Base-by-base conservation (phyloP, 2,113 vertebrate species). In the Suricata suricatta region DNA sequence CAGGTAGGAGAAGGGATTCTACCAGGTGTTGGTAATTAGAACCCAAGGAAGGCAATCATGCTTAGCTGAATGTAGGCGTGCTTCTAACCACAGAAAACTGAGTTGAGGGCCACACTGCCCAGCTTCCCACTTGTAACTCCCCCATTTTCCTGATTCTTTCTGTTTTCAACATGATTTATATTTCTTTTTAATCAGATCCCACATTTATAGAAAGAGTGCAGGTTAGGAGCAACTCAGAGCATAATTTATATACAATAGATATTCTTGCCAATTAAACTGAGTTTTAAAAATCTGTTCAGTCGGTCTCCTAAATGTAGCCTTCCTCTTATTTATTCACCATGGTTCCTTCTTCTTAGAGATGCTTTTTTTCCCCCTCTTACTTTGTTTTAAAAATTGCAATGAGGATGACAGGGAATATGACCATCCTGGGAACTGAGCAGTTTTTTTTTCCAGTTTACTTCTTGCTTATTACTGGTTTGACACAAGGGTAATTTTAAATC, bases 21-120 rank as follows among this genome's bases (percentile, higher is more conserved):
- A 76, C 25, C 84, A 95, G 63, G 69, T 94, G 84, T 17, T 64
- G 9, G 27, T 66, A 89, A 93, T 69, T 95, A 95, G 23, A 83
- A 16, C 8, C 38, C 35, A 15, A 83, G 54, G 47, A 31, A 71
- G 8, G 13, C 38, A 72, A 77, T 91, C 60, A 92, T 41, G 41
- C 5, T 94, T 31, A 23, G 14, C 4, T 38, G 15, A 66, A 35
- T 11, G 19, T 3, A 66, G 90, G 31, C 29, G 52, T 25, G 50
- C 60, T 92, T 23, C 54, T 31, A 47, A 57, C 9, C 29, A 15
- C 8, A 41, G 21, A 66, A 25, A 7, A 38, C 9, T 27, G 13
- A 72, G 14, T 35, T 38, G 14, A 85, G 29, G 33, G 13, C 31
- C 69, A 11, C 8, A 2, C 5, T 14, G 12, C 15, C 66, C n/a